phyloP scores from a whole-genome alignment of 2,888 invertebrate genomes.

The Serrognathus titanus region DNA sequence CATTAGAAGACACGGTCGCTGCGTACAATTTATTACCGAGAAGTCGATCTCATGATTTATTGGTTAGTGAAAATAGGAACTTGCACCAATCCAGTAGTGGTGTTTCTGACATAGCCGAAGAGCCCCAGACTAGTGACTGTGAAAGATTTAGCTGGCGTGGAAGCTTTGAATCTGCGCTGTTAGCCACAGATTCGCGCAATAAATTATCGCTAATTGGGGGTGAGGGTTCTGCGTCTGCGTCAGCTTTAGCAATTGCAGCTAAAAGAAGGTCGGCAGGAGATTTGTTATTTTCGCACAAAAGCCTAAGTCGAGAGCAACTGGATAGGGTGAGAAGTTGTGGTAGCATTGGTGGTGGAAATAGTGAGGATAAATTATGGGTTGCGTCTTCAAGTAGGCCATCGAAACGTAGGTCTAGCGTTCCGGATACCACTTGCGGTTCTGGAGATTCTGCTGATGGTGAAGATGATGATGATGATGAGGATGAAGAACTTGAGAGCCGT shows the following conservation, averaged over 20 bases:
- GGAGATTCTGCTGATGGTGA: constrained; percentile 53
- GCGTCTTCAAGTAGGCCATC: constrained; percentile 40
- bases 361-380: constrained; percentile 50
- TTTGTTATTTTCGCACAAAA: constrained; percentile 73
- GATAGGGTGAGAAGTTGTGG: constrained; percentile 77
- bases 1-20: constrained; percentile 51
- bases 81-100: constrained; percentile 52
- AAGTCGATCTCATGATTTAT: constrained; percentile 78
- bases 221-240: constrained; percentile 61
- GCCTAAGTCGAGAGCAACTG: constrained; percentile 71
- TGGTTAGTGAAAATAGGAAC: constrained; percentile 59
- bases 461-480: constrained; percentile 53
- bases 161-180: constrained; percentile 86
- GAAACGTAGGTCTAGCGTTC: constrained; percentile 55
- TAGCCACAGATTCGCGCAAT: constrained; percentile 82
- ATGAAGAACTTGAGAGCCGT: constrained; percentile 45
- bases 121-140: constrained; percentile 79
- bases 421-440: constrained; percentile 53
- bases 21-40: constrained; percentile 61
- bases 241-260: constrained; percentile 66
- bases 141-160: constrained; percentile 90
- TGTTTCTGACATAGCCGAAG: constrained; percentile 56
- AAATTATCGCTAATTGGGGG: constrained; percentile 65
- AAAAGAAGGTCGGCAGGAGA: constrained; percentile 81
- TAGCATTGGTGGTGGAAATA: constrained; percentile 72